These are phyloP conservation scores for Hydrophis major DNA, from an alignment of 2,797 vertebrate genomes.

Conservation along the genomic window DNA sequence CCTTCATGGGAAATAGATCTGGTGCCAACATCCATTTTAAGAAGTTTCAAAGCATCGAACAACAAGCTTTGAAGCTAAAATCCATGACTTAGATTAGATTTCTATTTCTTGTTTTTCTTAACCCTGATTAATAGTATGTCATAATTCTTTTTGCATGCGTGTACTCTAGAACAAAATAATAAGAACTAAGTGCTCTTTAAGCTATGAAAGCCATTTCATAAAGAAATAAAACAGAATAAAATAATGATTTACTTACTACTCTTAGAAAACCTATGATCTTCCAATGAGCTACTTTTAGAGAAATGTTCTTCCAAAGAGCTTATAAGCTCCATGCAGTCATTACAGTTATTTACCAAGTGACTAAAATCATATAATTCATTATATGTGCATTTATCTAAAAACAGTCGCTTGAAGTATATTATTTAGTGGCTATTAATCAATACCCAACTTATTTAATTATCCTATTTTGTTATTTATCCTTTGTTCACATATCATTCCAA, in stretches of 20 bases:
- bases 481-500: conserved; percentile 36
- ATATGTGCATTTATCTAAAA: conserved; percentile 28
- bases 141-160: background rate
- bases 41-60: background rate
- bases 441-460: conserved; percentile 30
- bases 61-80: background rate
- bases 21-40: background rate
- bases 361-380: conserved; percentile 45
- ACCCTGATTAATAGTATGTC: accelerated
- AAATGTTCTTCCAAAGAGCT: background rate
- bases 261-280: background rate
- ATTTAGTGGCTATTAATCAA: conserved; percentile 1
- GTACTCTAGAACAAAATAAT: background rate
- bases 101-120: background rate
- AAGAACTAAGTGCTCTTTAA: conserved; percentile 3
- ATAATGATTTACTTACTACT: background rate
- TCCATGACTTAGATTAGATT: background rate
- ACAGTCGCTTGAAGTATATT: background rate
- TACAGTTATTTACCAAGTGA: conserved; percentile 40
- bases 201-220: background rate
- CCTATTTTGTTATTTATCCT: conserved; percentile 26
- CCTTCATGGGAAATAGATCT: background rate
- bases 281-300: conserved; percentile 9
- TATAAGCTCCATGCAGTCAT: conserved; percentile 31
- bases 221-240: background rate